phyloP scores from a whole-genome alignment of 2,797 vertebrate species.

The Miichthys miiuy region DNA sequence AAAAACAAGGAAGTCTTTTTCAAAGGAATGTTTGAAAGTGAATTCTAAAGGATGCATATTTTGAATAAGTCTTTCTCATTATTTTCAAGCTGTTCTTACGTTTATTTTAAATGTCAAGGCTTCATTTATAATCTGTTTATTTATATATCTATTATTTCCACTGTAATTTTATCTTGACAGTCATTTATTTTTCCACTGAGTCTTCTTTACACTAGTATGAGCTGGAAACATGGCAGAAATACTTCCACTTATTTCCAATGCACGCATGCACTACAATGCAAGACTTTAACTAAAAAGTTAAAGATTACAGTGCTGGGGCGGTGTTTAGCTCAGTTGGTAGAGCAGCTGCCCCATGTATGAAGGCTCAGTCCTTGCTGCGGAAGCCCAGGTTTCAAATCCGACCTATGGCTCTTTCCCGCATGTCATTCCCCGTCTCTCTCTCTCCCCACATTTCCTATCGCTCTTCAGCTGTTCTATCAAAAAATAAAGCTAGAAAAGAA shows the following conservation, averaged over 20 bases:
- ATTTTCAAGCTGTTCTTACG: constrained; percentile 19
- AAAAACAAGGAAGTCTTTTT: constrained; percentile 1
- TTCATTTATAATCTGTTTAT: constrained; percentile 27
- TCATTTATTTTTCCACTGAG: constrained; percentile 19
- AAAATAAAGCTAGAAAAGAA: too few species aligned
- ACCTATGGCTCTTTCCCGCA: too few species aligned
- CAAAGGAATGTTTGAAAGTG: constrained; percentile 17
- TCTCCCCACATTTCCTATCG: too few species aligned
- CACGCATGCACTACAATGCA: background rate
- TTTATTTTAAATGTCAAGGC: background rate
- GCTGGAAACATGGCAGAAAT: constrained; percentile 16
- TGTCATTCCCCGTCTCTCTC: too few species aligned
- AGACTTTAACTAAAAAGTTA: constrained; percentile 1
- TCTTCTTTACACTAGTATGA: constrained; percentile 5
- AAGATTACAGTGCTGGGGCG: background rate
- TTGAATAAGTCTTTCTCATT: constrained; percentile 18
- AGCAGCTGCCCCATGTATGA: too few species aligned
- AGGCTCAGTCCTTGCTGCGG: too few species aligned
- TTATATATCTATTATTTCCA: constrained; percentile 21
- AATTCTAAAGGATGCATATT: constrained; percentile 32
- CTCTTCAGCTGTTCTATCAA: too few species aligned
- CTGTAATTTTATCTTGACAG: constrained; percentile 24
- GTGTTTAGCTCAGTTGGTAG: too few species aligned
- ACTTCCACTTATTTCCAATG: background rate
- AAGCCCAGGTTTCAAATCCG: too few species aligned